These are phyloP conservation scores for Thereuonema tuberculata DNA, from an alignment of 1,140 invertebrate species.

Conservation along the genomic window DNA sequence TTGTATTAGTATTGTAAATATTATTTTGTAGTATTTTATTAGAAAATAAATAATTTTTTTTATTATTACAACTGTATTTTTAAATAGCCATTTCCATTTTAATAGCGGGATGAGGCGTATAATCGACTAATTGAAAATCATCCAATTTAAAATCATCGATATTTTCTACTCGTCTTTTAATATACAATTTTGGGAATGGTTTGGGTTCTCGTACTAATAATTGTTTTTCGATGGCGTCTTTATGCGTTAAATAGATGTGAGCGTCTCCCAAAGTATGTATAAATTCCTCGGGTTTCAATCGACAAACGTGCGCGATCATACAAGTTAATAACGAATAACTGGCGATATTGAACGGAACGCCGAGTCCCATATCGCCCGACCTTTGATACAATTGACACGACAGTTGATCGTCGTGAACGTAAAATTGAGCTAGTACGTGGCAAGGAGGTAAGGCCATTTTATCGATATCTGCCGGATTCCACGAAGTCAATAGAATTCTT, in stretches of 20 bases:
- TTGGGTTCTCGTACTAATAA: constrained; percentile 42
- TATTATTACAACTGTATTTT: too few species aligned
- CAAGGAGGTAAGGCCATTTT: constrained; percentile 96
- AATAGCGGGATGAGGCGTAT: constrained; percentile 82
- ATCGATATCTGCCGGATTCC: constrained; percentile 61
- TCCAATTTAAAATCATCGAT: constrained; percentile 84
- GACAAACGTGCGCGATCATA: constrained; percentile 92
- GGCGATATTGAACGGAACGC: constrained; percentile 98
- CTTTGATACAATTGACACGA: constrained; percentile 93
- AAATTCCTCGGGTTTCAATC: constrained; percentile 86
- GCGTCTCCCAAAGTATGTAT: constrained; percentile 92
- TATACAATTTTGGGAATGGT: constrained; percentile 67
- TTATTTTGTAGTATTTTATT: too few species aligned
- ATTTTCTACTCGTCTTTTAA: constrained; percentile 49
- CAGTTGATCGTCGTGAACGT: constrained; percentile 61
- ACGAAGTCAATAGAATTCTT: constrained; percentile 85
- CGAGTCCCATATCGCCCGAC: constrained; percentile 94
- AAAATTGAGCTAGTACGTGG: constrained; percentile 90
- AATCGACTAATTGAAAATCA: constrained; percentile 77
- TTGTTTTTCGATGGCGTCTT: constrained; percentile 72
- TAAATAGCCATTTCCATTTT: constrained; percentile 94
- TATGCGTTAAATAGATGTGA: constrained; percentile 90
- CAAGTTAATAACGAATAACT: constrained; percentile 88
- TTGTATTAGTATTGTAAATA: too few species aligned
- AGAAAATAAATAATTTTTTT: too few species aligned